Conservation (phyloP, 2,113 vertebrate genomes). For the Hymenochirus boettgeri region DNA sequence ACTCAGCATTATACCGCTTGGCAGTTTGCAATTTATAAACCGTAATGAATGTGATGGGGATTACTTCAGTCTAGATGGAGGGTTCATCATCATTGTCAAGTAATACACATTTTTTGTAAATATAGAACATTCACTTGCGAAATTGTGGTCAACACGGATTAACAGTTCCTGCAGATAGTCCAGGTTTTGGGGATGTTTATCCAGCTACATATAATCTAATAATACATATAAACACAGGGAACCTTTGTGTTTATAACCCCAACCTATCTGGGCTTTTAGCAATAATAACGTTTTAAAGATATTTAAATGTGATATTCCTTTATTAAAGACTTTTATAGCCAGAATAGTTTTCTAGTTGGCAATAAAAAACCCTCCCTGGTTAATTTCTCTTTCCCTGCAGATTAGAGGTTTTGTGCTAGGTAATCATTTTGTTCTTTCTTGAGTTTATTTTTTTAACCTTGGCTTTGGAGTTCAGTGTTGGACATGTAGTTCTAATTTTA, state of each 20-base stretch:
- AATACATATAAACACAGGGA: background rate
- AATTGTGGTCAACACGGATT: too few relatives aligned
- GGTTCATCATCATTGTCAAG: background rate
- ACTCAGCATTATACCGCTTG: background rate
- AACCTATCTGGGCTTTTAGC: background rate
- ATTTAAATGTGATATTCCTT: conserved; percentile 8
- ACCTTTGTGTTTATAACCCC: background rate
- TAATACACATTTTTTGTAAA: too few relatives aligned
- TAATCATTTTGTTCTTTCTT: conserved; percentile 17
- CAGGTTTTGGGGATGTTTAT: too few relatives aligned
- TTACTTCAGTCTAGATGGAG: background rate
- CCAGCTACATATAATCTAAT: background rate
- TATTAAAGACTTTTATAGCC: conserved; percentile 10
- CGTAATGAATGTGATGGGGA: background rate
- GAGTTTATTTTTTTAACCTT: conserved; percentile 2
- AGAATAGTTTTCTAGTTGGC: conserved; percentile 2
- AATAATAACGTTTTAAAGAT: background rate
- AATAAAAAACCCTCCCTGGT: background rate
- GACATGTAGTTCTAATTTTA: too few relatives aligned
- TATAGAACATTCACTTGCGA: too few relatives aligned
- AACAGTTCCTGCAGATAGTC: too few relatives aligned
- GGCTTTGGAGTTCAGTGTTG: too few relatives aligned
- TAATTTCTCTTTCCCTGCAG: background rate
- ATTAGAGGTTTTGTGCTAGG: background rate
- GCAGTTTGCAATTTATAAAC: background rate